Conservation (phyloP, 2,797 vertebrate species). For the Enteromius argenteus region DNA sequence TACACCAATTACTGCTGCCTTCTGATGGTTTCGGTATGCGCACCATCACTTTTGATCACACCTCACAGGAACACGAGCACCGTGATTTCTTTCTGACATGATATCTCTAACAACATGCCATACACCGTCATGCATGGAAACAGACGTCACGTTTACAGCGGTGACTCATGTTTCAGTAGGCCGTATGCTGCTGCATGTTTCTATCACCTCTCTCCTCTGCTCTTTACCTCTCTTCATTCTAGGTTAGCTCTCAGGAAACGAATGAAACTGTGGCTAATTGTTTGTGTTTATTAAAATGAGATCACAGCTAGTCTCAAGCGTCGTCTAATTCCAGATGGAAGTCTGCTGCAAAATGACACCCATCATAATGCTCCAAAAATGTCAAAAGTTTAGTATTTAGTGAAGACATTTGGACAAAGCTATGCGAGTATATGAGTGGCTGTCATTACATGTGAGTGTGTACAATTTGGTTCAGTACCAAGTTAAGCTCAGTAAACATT, state of each 20-base stretch:
- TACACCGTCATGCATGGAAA: slow-evolving; percentile 19
- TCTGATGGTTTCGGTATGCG: slow-evolving; percentile 17
- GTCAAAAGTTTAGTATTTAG: not conserved
- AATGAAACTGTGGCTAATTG: slow-evolving; percentile 8
- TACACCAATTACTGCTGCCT: slow-evolving; percentile 31
- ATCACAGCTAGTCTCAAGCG: not conserved
- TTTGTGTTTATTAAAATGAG: slow-evolving; percentile 13
- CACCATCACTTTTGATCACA: slow-evolving; percentile 26
- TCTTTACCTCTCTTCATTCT: not conserved
- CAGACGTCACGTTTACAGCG: slow-evolving; percentile 29
- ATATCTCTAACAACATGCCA: slow-evolving; percentile 38
- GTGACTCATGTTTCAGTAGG: slow-evolving; percentile 31
- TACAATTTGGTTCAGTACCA: not conserved
- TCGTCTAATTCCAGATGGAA: slow-evolving; percentile 7
- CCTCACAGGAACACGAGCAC: slow-evolving; percentile 1
- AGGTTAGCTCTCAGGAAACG: not conserved
- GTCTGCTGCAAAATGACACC: slow-evolving; percentile 11
- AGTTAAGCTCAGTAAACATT: not conserved
- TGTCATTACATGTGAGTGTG: not conserved
- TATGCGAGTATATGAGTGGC: not conserved
- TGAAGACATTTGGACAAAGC: not conserved
- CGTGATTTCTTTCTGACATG: slow-evolving; percentile 33
- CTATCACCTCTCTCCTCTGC: not conserved
- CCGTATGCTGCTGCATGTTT: not conserved
- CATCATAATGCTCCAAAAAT: slow-evolving; percentile 26